Evolutionary conservation across 2,888 invertebrate species (phyloP), one percentile per base, ranked within the genome.

Genomic region (Tillus elongatus): DNA sequence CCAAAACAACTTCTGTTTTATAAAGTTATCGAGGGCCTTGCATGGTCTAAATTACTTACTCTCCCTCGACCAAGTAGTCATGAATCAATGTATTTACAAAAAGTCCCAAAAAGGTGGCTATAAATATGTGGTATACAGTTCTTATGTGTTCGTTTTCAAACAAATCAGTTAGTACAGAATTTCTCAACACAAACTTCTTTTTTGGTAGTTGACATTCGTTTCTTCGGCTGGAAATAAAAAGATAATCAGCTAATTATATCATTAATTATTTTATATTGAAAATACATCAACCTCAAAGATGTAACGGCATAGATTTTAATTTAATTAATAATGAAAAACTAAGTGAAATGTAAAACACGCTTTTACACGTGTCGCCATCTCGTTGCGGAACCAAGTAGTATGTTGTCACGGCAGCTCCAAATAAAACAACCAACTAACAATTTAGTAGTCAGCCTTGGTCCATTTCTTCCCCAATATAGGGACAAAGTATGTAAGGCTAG

Each of bases 61-160:
- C 75, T 63, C 83, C 86, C 43, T 73, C 74, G 43, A 81, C 77
- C 38, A 85, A 67, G 51, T 82, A 72, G 57, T 89, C 89, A 52
- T 77, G 75, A 8, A 80, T 69, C 12, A 79, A 68, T 8, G 47
- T 45, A 13, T 39, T 41, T 13, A 36, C 36, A 19, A 44, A 39
- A 4, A 47, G 19, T 26, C 38, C 37, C 11, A 47, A 28, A 26
- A 47, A 35, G 11, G 41, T 39, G 4, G 42, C 30, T 6, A 37
- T 16, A 33, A 44, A 42, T 14, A 47, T 35, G 31, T 47, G 41
- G 19, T 44, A 45, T 19, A 47, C 37, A 2, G 47, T 47, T 41
- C 40, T 43, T n/a, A 47, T 30, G 27, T 47, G 45, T 15, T 41
- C 37, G 34, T 42, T 41, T 35, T 47, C 41, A 12, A 42, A 44